phyloP scores from a whole-genome alignment of 2,113 vertebrate genomes.

The Sialia sialis region DNA sequence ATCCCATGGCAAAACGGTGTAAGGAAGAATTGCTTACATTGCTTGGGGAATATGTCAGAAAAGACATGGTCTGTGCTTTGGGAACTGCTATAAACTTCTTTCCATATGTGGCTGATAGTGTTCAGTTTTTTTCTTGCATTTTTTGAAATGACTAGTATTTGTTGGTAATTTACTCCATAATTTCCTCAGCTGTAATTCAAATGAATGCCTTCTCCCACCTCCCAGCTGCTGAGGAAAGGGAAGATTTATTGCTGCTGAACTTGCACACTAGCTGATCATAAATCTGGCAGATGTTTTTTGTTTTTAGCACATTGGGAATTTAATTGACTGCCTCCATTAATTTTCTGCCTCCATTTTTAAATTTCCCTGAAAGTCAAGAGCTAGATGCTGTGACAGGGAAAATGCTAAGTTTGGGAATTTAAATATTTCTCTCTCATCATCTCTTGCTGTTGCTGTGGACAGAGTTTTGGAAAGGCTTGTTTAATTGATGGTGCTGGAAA shows the following conservation, averaged over 20 bases:
- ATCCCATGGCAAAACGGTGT: neutral
- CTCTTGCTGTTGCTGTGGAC: neutral
- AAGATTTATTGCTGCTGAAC: conserved; percentile 56
- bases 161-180: neutral
- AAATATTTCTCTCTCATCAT: neutral
- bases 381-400: neutral
- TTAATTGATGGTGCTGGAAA: neutral
- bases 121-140: neutral
- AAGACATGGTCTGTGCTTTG: neutral
- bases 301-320: conserved; percentile 44
- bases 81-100: neutral
- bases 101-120: neutral
- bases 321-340: conserved; percentile 43
- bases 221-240: conserved; percentile 31
- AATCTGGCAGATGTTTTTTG: conserved; percentile 65
- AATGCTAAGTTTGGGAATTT: conserved; percentile 30
- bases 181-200: conserved; percentile 32
- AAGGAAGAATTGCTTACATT: neutral
- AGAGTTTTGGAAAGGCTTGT: neutral
- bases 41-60: neutral
- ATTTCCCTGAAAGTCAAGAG: neutral
- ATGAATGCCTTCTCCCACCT: neutral
- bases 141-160: neutral
- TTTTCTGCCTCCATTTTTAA: neutral
- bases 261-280: conserved; percentile 36